Base-by-base conservation (phyloP, 2,797 vertebrate species). In the Clarias fuscus region DNA sequence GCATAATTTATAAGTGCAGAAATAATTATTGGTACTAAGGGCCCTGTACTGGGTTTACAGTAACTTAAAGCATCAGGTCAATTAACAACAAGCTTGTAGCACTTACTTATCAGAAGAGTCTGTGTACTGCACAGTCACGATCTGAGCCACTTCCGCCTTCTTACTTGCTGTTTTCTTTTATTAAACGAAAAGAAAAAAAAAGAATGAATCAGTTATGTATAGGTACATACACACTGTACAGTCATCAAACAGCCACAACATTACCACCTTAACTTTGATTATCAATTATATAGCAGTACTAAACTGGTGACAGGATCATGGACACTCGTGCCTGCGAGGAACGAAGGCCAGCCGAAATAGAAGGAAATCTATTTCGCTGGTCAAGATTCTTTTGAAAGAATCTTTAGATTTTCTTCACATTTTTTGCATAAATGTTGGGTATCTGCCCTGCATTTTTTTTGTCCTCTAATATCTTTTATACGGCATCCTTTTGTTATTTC, bases 21-120 rank as follows among this genome's bases (percentile, higher is more conserved):
- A 33, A 59, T 22, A 77, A 59, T 59, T 33, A 30, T 6, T 8
- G 48, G 6, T 30, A 27, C n/a, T 10, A 30, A 30, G 4, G 15
- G 17, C 14, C 17, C 20, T 18, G 11, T 61, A 40, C 13, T 64
- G 5, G 18, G 20, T 59, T 62, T 64, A 59, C 56, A n/a, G 22
- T 11, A 59, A 13, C 13, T 5, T n/a, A 53, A 53, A 53, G 43
- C 43, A 7, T 13, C 48, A 11, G 24, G 7, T 37, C 37, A 24
- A 43, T 72, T n/a, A 56, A 24, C 4, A 20, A 53, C 7, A 22
- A 22, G 2, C 5, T n/a, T 18, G 3, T n/a, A 89, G 24, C 64
- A 93, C 96, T 96, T 92, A 99, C 98, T 96, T 97, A 89, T 97
- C 92, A 72, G 94, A 89, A 13, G 95, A 94, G 89, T 97, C 96